Evolutionary conservation across 2,797 vertebrate genomes (phyloP), one percentile per base, ranked within the genome.

Genomic region (Sebastes wilsoni): DNA sequence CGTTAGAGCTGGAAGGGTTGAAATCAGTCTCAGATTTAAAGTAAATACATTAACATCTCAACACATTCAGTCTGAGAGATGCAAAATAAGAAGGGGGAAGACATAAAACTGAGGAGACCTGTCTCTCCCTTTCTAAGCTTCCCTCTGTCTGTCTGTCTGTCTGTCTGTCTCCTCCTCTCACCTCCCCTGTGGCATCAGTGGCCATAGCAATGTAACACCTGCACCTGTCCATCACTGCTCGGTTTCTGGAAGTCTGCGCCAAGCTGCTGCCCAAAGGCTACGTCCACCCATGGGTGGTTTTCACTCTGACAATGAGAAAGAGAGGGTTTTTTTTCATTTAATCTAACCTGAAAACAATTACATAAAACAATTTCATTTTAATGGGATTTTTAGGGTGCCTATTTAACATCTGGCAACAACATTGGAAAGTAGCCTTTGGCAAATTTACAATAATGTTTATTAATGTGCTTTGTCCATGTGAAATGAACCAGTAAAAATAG

Each of bases 191-290:
- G 38, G 16, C 65, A 60, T 54, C 72, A 55, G 66, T 12, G 16
- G 66, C 66, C 42, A 60, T 56, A 58, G 74, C 65, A 61, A 25
- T 69, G 75, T 36, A 68, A 79, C 84, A 88, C 68, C 88, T 86
- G 85, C 79, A 85, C 42, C 81, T 67, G 86, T 85, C 87, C 75
- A 85, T 87, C 82, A 84, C 18, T 2, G 27, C 81, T 85, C 23
- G 25, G 38, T 30, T 77, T 62, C 79, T 83, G 77, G 42, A 68
- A 58, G 52, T 75, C 2, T 13, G 25, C 25, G 66, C 74, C 61
- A 27, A 75, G 68, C 54, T 72, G 27, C 72, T 42, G 69, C 60
- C 67, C 66, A 84, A 72, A 86, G 81, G 80, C 74, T 23, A 38
- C 2, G 0, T 86, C 62, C 73, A 70, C 36, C 59, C 71, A 58